These are phyloP conservation scores for Spondyliosoma cantharus DNA, from an alignment of 2,797 vertebrate genomes.

Conservation along the genomic window DNA sequence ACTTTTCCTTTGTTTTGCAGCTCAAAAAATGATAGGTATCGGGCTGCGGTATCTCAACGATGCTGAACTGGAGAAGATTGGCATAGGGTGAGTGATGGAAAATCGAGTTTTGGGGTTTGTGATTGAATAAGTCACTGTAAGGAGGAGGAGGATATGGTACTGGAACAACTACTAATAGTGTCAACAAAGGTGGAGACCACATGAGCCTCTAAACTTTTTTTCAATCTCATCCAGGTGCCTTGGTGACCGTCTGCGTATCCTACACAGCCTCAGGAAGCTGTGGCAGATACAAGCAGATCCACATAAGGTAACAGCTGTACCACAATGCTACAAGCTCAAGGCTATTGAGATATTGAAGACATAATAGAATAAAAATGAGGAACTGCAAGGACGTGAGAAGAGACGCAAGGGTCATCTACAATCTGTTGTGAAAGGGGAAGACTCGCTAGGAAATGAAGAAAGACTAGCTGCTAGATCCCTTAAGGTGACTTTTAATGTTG, in stretches of 20 bases:
- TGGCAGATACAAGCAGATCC: constrained; percentile 68
- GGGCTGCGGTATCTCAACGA: constrained; percentile 69
- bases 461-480: background rate
- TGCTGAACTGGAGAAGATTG: constrained; percentile 76
- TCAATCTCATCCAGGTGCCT: constrained; percentile 57
- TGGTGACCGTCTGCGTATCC: constrained; percentile 75
- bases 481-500: background rate
- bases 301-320: constrained; percentile 74
- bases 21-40: constrained; percentile 72
- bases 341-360: constrained; percentile 13
- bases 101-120: background rate
- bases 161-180: background rate
- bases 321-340: background rate
- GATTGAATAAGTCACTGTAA: background rate
- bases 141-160: background rate
- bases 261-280: constrained; percentile 78
- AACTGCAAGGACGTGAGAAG: background rate
- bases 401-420: background rate
- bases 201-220: background rate
- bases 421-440: background rate
- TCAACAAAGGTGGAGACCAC: background rate
- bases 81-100: constrained; percentile 74
- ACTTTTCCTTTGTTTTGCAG: constrained; percentile 56
- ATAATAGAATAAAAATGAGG: background rate
- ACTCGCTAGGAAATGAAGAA: background rate